Evolutionary conservation across 2,113 vertebrate genomes (phyloP).

Genomic region (Indicator maculatus): DNA sequence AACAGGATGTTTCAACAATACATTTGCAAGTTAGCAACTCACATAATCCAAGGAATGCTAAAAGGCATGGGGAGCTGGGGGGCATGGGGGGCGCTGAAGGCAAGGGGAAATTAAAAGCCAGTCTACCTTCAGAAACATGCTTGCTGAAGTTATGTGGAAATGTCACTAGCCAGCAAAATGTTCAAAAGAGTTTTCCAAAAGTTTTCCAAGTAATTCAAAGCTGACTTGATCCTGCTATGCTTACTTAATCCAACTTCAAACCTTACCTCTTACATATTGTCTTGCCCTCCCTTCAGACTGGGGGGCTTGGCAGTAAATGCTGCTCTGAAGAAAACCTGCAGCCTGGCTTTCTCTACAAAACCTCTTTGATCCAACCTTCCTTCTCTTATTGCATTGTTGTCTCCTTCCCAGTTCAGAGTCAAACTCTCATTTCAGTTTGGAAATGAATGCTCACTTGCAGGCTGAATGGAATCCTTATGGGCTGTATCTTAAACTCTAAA

Average conservation of each 20-base stretch:
- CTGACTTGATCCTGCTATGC: not conserved
- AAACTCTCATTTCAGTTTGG: constrained; percentile 13
- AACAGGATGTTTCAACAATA: constrained; percentile 39
- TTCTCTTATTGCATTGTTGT: not conserved
- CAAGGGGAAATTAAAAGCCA: constrained; percentile 25
- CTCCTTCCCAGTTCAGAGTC: constrained; percentile 2
- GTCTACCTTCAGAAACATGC: not conserved
- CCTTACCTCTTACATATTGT: not conserved
- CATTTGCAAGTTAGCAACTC: constrained; percentile 36
- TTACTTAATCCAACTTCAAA: not conserved
- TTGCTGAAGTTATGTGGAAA: not conserved
- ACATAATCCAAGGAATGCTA: not conserved
- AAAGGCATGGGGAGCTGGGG: not conserved
- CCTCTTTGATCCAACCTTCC: constrained; percentile 21
- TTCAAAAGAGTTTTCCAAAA: not conserved
- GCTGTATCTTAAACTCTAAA: not conserved
- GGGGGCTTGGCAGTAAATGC: not conserved
- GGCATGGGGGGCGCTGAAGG: not conserved
- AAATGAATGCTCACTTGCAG: not conserved
- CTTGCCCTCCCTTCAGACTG: not conserved
- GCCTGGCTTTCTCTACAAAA: not conserved
- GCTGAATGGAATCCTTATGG: constrained; percentile 52
- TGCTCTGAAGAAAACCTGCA: constrained; percentile 15
- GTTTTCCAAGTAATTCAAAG: constrained; percentile 7
- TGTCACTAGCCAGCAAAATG: not conserved